Percentiles rank a stretch among this genome's conserved stretches.
Conservation (phyloP, 2,797 vertebrate species). For the Myotis pilosus region DNA sequence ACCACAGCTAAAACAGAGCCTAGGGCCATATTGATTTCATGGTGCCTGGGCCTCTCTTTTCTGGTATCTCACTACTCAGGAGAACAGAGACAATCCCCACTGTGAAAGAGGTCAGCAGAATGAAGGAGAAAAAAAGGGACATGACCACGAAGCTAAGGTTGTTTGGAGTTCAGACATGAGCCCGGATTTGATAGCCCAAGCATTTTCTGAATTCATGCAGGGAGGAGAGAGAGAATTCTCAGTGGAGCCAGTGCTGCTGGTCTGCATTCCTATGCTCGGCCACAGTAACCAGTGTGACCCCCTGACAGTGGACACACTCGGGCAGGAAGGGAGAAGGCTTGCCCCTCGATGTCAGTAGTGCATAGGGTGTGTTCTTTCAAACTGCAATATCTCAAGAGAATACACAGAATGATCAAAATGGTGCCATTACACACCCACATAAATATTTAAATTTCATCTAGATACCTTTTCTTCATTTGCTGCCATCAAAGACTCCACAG, state of each 20-base stretch:
- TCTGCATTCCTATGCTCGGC: background rate
- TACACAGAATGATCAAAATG: background rate
- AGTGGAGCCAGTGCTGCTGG: too few species aligned
- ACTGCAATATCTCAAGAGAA: background rate
- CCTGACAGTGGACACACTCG: fast-evolving
- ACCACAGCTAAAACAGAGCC: background rate
- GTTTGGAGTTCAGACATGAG: background rate
- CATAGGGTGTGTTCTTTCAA: background rate
- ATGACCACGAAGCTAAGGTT: background rate
- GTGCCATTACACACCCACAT: background rate
- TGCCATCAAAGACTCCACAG: slow-evolving; percentile 95
- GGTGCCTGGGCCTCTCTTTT: background rate
- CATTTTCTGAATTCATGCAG: background rate
- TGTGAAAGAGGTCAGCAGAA: background rate
- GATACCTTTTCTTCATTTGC: slow-evolving; percentile 99
- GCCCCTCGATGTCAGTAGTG: background rate
- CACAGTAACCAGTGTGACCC: background rate
- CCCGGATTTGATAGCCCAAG: background rate
- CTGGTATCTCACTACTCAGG: background rate
- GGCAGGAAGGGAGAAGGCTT: background rate
- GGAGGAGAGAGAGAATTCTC: background rate
- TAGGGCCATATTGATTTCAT: background rate
- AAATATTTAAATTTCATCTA: background rate
- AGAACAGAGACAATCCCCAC: background rate
- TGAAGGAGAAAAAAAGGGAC: background rate